These are phyloP conservation scores for Apodemia duryi DNA, from an alignment of 2,888 invertebrate species.

Conservation along the genomic window DNA sequence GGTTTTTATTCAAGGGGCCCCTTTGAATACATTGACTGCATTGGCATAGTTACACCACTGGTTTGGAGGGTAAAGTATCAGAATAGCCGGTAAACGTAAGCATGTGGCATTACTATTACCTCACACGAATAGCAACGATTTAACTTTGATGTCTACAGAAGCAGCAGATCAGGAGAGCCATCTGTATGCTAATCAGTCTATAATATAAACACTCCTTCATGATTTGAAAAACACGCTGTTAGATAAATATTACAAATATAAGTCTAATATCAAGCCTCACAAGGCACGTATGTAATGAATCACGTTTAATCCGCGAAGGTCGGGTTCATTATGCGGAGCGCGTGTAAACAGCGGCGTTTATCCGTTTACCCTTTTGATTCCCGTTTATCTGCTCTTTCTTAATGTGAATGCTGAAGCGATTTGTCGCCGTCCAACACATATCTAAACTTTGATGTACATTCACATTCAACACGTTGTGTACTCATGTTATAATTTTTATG, in stretches of 20 bases:
- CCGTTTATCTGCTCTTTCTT: slow-evolving; percentile 51
- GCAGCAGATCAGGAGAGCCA: too few relatives aligned
- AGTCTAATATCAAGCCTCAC: slow-evolving; percentile 14
- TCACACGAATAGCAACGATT: too few relatives aligned
- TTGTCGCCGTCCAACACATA: slow-evolving; percentile 67
- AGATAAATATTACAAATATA: neutral
- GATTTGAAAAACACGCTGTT: too few relatives aligned
- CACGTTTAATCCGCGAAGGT: slow-evolving; percentile 42
- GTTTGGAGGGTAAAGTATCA: too few relatives aligned
- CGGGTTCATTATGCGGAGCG: slow-evolving; percentile 63
- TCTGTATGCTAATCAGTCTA: too few relatives aligned
- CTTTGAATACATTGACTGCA: too few relatives aligned
- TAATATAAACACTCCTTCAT: too few relatives aligned
- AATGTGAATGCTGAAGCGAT: slow-evolving; percentile 62
- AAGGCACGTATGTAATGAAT: slow-evolving; percentile 28
- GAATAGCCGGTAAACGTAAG: too few relatives aligned
- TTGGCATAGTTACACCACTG: too few relatives aligned
- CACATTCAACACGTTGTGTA: slow-evolving; percentile 31
- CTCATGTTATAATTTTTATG: neutral
- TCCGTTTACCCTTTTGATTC: slow-evolving; percentile 19
- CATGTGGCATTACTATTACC: too few relatives aligned
- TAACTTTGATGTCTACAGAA: too few relatives aligned
- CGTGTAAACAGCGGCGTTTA: slow-evolving; percentile 37
- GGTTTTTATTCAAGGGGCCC: too few relatives aligned
- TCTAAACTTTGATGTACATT: slow-evolving; percentile 60